Percentiles rank a stretch among this genome's conserved stretches.
Conservation (phyloP, 2,113 vertebrate genomes). For the Panthera tigris region DNA sequence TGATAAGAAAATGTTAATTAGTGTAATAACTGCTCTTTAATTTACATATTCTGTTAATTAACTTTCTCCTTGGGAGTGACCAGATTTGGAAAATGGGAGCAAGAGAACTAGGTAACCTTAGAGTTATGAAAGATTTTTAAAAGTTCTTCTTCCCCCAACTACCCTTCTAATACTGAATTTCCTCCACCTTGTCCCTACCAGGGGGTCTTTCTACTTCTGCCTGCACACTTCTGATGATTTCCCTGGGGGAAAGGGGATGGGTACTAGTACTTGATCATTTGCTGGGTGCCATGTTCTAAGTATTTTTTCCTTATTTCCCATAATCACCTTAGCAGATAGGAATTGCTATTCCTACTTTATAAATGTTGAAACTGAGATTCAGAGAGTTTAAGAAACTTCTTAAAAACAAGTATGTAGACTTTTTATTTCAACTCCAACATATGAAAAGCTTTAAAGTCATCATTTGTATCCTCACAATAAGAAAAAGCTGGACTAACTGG, state of each 20-base stretch:
- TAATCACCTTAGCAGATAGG: neutral
- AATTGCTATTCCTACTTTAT: neutral
- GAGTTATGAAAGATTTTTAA: neutral
- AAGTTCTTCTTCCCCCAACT: neutral
- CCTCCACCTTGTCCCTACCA: neutral
- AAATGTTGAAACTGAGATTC: neutral
- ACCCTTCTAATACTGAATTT: neutral
- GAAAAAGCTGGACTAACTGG: neutral
- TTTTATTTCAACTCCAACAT: neutral
- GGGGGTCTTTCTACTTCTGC: neutral
- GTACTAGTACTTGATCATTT: neutral
- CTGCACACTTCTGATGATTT: neutral
- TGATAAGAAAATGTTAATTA: conserved; percentile 57
- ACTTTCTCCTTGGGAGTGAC: conserved; percentile 23
- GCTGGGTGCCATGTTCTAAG: neutral
- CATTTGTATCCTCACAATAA: neutral
- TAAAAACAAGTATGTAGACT: neutral
- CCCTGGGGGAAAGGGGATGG: accelerated
- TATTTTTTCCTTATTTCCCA: neutral
- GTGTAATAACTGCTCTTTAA: conserved; percentile 47
- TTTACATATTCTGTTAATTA: conserved; percentile 67
- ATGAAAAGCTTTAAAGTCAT: neutral
- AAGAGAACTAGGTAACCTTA: neutral
- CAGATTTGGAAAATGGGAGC: conserved; percentile 30
- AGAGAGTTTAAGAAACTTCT: neutral